These are phyloP conservation scores for Stomatorhinus walkeri DNA, from an alignment of 2,797 vertebrate species.

Conservation along the genomic window DNA sequence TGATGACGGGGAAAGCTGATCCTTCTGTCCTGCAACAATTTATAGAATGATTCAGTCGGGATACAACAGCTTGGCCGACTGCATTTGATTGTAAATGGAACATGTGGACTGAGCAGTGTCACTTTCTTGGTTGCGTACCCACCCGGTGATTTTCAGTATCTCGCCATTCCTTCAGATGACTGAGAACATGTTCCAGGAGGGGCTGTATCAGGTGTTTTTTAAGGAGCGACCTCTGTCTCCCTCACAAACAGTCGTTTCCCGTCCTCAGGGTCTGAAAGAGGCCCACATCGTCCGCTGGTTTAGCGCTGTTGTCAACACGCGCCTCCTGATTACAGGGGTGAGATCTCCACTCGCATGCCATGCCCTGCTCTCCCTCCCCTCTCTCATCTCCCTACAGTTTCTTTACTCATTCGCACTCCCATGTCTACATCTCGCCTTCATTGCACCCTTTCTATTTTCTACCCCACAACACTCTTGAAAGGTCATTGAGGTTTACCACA, in stretches of 20 bases:
- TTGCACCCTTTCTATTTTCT: background rate
- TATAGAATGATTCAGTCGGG: background rate
- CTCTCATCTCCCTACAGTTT: background rate
- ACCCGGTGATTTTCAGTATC: background rate
- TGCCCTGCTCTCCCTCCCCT: background rate
- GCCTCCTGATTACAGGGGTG: slow-evolving; percentile 58
- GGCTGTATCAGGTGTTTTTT: slow-evolving; percentile 61
- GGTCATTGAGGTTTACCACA: background rate
- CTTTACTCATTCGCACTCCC: background rate
- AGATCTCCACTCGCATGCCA: slow-evolving; percentile 26
- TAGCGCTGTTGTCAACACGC: slow-evolving; percentile 54
- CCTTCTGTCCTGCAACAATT: background rate
- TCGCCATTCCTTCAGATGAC: slow-evolving; percentile 41
- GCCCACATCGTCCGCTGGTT: slow-evolving; percentile 61
- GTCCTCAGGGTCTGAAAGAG: slow-evolving; percentile 38
- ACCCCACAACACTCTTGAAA: background rate
- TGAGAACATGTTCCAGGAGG: slow-evolving; percentile 68
- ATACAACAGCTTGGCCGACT: background rate
- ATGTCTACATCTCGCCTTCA: background rate
- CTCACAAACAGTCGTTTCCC: slow-evolving; percentile 1
- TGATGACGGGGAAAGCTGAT: background rate
- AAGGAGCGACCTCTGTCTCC: slow-evolving; percentile 35
- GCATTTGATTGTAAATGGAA: background rate
- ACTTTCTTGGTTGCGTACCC: background rate
- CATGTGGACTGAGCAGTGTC: background rate